Base-by-base conservation (phyloP, 2,113 vertebrate genomes). In the Plestiodon gilberti region DNA sequence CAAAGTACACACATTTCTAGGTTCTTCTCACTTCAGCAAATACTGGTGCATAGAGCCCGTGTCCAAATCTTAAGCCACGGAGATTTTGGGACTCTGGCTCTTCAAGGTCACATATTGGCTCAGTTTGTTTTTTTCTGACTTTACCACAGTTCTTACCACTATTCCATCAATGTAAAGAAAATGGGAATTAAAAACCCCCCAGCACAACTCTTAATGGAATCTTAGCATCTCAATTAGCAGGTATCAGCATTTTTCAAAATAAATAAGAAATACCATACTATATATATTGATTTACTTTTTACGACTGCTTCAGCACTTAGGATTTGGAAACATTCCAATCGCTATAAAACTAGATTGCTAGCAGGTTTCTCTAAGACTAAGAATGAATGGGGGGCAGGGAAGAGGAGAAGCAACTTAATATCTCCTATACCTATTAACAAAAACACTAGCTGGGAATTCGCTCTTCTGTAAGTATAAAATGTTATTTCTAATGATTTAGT, bases 241-340 rank as follows among this genome's bases (percentile, higher is more conserved):
- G 81, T 52, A 80, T 70, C 83, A 71, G 2, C 18, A 48, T 57
- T 69, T 52, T 30, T 8, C 17, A 17, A 22, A 40, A 40, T 13
- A 20, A 4, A 64, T 25, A 23, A 70, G 11, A 64, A 4, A 43
- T 25, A 43, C 23, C 28, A 65, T 10, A 8, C 18, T 17, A 57
- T 57, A 84, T 8, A 92, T 67, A 84, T 69, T 15, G 64, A 82
- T 33, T 81, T 5, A 81, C 33, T 91, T 89, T 64, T 82, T 88
- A 73, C 33, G 85, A 78, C 89, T 62, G 74, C 20, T 28, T 28
- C 43, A 87, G 77, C 38, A 48, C 71, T 89, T 88, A 90, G 81
- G 8, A 78, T 88, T 59, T 91, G 76, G 85, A 95, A 94, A 67
- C 33, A 74, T 85, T 91, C 87, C 76, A 83, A 25, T 65, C 6